Percentiles rank a stretch among this genome's conserved stretches.
Evolutionary conservation across 2,888 invertebrate species (phyloP).

Genomic region (Notocelia uddmanniana): DNA sequence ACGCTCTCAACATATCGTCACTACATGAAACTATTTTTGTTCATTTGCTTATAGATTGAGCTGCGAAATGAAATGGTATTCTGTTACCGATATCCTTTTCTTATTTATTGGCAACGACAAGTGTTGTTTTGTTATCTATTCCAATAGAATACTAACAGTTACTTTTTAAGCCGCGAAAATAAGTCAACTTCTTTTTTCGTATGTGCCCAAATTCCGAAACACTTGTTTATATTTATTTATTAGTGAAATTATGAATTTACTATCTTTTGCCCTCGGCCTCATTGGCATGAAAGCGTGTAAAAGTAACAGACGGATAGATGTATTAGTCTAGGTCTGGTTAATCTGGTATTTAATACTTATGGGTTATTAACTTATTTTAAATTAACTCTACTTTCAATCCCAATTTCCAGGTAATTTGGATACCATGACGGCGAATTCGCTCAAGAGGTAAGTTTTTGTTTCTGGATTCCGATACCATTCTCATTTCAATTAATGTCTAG

Average conservation of each 20-base stretch:
- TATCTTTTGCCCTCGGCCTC: too few relatives aligned
- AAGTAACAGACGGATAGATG: too few relatives aligned
- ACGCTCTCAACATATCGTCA: conserved; percentile 76
- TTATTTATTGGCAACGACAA: conserved; percentile 15
- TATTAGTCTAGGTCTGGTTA: too few relatives aligned
- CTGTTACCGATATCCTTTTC: conserved; percentile 31
- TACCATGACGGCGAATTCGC: neutral
- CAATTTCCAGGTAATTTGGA: neutral
- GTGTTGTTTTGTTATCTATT: neutral
- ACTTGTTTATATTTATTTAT: neutral
- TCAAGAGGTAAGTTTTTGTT: neutral
- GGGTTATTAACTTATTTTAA: neutral
- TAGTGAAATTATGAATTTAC: neutral
- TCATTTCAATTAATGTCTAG: neutral
- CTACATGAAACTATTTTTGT: conserved; percentile 65
- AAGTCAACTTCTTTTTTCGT: too few relatives aligned
- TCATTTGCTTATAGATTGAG: conserved; percentile 49
- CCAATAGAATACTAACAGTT: too few relatives aligned
- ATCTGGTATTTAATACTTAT: too few relatives aligned
- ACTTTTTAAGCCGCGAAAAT: too few relatives aligned
- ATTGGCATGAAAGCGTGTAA: too few relatives aligned
- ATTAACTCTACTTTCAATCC: neutral
- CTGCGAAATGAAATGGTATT: conserved; percentile 45
- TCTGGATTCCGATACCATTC: neutral
- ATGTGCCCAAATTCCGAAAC: neutral